These are phyloP conservation scores for Mus caroli DNA, from an alignment of 2,797 vertebrate genomes.

Conservation along the genomic window DNA sequence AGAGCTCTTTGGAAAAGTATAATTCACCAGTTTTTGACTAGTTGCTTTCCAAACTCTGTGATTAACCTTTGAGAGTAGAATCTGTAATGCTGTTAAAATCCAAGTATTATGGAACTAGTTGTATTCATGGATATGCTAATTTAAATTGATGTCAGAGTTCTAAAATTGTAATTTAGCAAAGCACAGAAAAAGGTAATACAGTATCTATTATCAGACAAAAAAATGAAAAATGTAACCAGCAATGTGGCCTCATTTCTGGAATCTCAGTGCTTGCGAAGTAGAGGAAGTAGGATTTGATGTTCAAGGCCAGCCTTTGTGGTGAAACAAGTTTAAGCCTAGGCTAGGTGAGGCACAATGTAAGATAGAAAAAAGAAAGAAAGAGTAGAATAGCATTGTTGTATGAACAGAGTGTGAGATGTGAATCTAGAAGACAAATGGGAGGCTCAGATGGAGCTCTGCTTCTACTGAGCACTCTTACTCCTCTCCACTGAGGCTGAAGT, in stretches of 20 bases:
- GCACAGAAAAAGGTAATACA: background rate
- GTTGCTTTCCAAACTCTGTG: background rate
- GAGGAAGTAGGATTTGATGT: background rate
- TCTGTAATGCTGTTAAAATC: constrained; percentile 2
- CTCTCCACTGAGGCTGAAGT: background rate
- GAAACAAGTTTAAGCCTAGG: background rate
- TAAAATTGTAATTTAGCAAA: constrained; percentile 43
- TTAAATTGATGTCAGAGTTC: constrained; percentile 14
- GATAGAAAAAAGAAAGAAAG: background rate
- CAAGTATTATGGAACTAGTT: background rate
- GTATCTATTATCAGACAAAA: background rate
- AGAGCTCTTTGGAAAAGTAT: background rate
- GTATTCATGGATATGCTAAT: constrained; percentile 15
- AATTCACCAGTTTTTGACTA: background rate
- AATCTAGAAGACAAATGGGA: background rate
- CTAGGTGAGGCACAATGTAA: background rate
- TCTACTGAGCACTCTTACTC: background rate
- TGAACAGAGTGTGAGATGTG: background rate
- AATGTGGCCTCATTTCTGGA: background rate
- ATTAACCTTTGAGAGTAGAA: background rate
- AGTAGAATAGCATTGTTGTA: background rate
- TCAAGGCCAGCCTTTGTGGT: background rate
- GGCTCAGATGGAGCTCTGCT: background rate
- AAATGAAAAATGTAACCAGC: background rate
- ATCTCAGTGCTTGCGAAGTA: background rate